Conservation (phyloP, 35 echinoderm and acorn worm genomes). For the Amphiura filiformis region DNA sequence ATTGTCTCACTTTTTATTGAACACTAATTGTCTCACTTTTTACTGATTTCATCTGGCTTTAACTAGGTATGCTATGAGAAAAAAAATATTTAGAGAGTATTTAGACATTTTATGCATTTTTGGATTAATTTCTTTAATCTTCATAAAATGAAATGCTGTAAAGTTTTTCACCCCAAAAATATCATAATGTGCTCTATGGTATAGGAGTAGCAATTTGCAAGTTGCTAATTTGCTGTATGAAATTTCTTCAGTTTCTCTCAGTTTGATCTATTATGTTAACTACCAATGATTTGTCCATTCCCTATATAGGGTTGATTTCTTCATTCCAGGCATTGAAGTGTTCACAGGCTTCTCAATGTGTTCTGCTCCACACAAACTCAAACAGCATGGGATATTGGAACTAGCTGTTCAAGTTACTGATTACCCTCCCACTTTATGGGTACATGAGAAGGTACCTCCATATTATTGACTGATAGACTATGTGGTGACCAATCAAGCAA, state of each 20-base stretch:
- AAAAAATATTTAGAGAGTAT: no score
- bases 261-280: no score
- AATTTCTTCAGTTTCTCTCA: not conserved
- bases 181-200: not conserved
- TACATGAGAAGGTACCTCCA: constrained; percentile 77
- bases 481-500: no score
- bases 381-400: constrained; percentile 44
- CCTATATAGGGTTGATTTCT: constrained; percentile 97
- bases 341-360: constrained; percentile 96
- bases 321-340: constrained; percentile 73
- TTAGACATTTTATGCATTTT: no score
- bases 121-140: not conserved
- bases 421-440: constrained; percentile 85
- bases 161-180: not conserved
- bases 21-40: no score
- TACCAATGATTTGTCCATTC: no score
- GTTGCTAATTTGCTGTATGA: not conserved
- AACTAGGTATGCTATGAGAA: no score
- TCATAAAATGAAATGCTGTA: not conserved
- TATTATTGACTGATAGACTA: not conserved
- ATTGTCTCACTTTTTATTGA: no score
- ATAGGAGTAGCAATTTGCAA: not conserved
- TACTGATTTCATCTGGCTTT: no score
- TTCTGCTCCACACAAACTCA: constrained; percentile 52
- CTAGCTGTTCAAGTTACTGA: constrained; percentile 70